A percentile compares a stretch with the other conserved stretches of the same genome.
Evolutionary conservation across 2,797 vertebrate species (phyloP).

Genomic region (Sparidentex hasta): DNA sequence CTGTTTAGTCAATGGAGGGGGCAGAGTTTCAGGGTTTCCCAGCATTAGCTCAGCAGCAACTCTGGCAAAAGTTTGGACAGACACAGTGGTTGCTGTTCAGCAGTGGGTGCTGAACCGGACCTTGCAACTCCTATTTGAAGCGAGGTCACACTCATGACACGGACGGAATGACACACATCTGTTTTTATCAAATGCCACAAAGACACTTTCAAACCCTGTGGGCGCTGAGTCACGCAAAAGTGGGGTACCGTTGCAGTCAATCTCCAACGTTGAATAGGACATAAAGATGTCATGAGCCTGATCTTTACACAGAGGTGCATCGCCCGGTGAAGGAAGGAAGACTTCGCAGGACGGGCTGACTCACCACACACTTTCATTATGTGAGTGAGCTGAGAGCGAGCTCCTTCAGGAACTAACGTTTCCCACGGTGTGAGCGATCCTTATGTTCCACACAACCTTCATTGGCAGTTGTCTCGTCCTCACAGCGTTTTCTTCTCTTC

Average conservation of each 20-base stretch:
- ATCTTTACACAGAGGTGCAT: slow-evolving; percentile 64
- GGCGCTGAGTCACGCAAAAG: slow-evolving; percentile 49
- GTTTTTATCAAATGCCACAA: slow-evolving; percentile 46
- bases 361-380: slow-evolving; percentile 57
- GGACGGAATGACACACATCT: slow-evolving; percentile 50
- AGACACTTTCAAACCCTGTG: slow-evolving; percentile 25
- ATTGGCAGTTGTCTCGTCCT: slow-evolving; percentile 68
- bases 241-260: slow-evolving; percentile 18
- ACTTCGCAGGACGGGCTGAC: slow-evolving; percentile 54
- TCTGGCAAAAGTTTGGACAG: slow-evolving; percentile 58
- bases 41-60: slow-evolving; percentile 67
- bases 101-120: slow-evolving; percentile 77
- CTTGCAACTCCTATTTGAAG: slow-evolving; percentile 52
- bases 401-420: slow-evolving; percentile 53
- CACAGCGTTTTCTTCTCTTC: slow-evolving; percentile 55
- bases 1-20: slow-evolving; percentile 60
- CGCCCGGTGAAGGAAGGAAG: slow-evolving; percentile 37
- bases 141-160: slow-evolving; percentile 43
- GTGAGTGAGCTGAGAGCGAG: slow-evolving; percentile 25
- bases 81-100: slow-evolving; percentile 80
- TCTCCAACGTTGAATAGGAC: slow-evolving; percentile 49
- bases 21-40: slow-evolving; percentile 68
- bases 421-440: slow-evolving; percentile 77
- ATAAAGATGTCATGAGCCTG: slow-evolving; percentile 46
- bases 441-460: slow-evolving; percentile 59